Percentiles rank a stretch among this genome's conserved stretches.
Evolutionary conservation across 2,113 vertebrate species (phyloP).

Genomic region (Mormyrus lacerda): DNA sequence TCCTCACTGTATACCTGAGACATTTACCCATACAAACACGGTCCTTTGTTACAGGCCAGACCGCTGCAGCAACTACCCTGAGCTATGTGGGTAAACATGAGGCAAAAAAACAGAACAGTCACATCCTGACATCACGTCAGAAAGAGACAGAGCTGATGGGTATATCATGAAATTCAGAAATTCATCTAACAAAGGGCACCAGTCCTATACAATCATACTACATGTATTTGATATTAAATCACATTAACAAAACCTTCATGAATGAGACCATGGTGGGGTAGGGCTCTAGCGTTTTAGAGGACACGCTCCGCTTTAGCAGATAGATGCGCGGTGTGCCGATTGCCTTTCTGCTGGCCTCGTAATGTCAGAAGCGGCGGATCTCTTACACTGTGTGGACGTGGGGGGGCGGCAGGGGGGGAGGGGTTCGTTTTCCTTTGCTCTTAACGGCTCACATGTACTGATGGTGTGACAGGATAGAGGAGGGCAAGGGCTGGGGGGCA

Average conservation of each 20-base stretch:
- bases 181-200: not conserved
- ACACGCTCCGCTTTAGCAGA: not conserved
- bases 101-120: not conserved
- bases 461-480: not conserved
- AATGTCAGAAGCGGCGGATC: not conserved
- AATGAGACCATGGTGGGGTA: not conserved
- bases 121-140: not conserved
- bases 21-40: not conserved
- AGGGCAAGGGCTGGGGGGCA: not conserved
- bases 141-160: not conserved
- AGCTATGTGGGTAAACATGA: not conserved
- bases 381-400: not conserved
- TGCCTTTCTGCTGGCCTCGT: not conserved
- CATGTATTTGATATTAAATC: slow-evolving; percentile 32
- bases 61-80: not conserved
- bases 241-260: slow-evolving; percentile 38
- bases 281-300: not conserved
- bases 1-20: not conserved
- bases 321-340: not conserved
- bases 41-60: not conserved
- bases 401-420: not conserved
- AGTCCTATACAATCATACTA: not conserved
- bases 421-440: not conserved
- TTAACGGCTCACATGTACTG: not conserved
- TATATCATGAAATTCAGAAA: not conserved